Base-by-base conservation (phyloP, 2,888 invertebrate species). In the Griposia aprilina region DNA sequence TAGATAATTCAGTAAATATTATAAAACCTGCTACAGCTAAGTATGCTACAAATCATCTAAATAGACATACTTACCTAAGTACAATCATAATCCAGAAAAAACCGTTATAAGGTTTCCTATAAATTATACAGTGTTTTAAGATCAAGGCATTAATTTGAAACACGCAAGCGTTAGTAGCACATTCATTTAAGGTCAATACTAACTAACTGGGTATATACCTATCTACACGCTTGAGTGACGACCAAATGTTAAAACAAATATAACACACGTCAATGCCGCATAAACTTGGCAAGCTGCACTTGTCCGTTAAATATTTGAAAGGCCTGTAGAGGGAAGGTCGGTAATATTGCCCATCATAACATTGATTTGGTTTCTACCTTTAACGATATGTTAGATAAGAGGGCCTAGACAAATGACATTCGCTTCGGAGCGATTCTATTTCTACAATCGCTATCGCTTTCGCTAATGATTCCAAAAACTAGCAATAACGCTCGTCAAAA, bases 221-320 rank as follows among this genome's bases (percentile, higher is more conserved):
- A 73, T 81, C 74, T 67, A 73, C 71, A 76, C 76, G 72, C 70
- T 73, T 83, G 86, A 78, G 60, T 78, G 76, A 84, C 69, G 83
- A 83, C 77, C 84, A 83, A 87, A 84, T 83, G 80, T 81, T 84
- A 82, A 86, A 85, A 86, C 83, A 88, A 90, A 86, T 88, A 88
- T 86, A 88, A 85, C 76, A 86, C 80, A 75, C 82, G 72, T 83
- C 91, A 91, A 90, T 91, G 90, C 83, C 89, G 82, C 82, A 84
- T 86, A 84, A 75, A 87, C 83, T 90, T 90, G 89, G 89, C 90
- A 88, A 84, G 69, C 84, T 84, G 80, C 87, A 86, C 73, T 83
- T 81, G 75, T 82, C 81, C 75, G 77, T 81, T 83, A 77, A 85
- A 87, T 90, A 86, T 84, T 87, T 87, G 57, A 85, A 86, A 86